Evolutionary conservation across 2,113 vertebrate species (phyloP).

Genomic region (Anguilla rostrata): DNA sequence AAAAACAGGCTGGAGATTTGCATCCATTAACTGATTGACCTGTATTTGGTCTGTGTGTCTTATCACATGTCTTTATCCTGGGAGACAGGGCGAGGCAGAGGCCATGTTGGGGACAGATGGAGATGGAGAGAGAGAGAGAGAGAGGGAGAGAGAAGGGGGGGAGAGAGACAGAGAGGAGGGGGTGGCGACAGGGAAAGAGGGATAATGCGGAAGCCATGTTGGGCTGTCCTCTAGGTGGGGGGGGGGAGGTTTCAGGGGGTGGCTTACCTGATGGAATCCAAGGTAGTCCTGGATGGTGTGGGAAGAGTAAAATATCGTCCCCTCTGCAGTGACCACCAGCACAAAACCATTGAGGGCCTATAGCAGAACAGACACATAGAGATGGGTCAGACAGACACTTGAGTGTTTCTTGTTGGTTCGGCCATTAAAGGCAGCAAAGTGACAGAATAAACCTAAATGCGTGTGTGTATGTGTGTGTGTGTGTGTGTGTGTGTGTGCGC

Average conservation of each 20-base stretch:
- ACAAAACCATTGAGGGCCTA: slow-evolving; percentile 70
- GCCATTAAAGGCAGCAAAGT: too few relatives aligned
- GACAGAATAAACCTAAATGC: too few relatives aligned
- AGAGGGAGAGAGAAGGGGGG: neutral
- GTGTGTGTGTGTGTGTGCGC: too few relatives aligned
- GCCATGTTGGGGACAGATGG: neutral
- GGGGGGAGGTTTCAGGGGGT: too few relatives aligned
- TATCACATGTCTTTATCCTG: slow-evolving; percentile 17
- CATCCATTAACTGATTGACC: slow-evolving; percentile 18
- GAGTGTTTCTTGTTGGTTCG: too few relatives aligned
- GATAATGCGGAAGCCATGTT: neutral
- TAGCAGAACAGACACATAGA: slow-evolving; percentile 11
- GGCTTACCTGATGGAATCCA: slow-evolving; percentile 69
- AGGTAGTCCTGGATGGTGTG: slow-evolving; percentile 70
- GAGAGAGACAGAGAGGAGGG: too few relatives aligned
- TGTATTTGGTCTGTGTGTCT: neutral
- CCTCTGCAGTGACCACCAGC: slow-evolving; percentile 66
- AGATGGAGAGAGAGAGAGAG: neutral
- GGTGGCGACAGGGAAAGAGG: neutral
- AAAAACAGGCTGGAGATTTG: neutral
- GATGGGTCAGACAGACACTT: neutral
- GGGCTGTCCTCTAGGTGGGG: neutral
- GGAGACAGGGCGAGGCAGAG: too few relatives aligned
- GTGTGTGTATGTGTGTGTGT: too few relatives aligned
- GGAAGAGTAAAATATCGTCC: slow-evolving; percentile 66